Percentiles rank a stretch among this genome's conserved stretches.
These are phyloP conservation scores for Drosophila pallidifrons DNA, from an alignment of 1,140 invertebrate species.

Conservation along the genomic window DNA sequence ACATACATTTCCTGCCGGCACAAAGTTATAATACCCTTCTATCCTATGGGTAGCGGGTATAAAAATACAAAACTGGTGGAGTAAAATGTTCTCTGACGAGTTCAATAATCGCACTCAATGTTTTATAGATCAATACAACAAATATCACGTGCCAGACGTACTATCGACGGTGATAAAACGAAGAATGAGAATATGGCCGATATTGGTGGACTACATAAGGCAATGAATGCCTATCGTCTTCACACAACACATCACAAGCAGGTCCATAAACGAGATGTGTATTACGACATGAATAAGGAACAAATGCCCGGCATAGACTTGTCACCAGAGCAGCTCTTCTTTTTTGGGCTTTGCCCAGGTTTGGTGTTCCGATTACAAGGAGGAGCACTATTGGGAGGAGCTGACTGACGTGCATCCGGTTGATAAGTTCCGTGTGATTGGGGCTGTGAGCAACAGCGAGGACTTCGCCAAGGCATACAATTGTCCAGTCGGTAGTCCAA, in stretches of 20 bases:
- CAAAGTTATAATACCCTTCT: too few relatives aligned
- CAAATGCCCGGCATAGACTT: constrained; percentile 92
- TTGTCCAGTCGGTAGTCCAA: constrained; percentile 86
- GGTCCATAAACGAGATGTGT: constrained; percentile 35
- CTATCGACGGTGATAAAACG: constrained; percentile 87
- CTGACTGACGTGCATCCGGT: constrained; percentile 63
- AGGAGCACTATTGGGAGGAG: constrained; percentile 75
- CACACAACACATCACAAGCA: constrained; percentile 82
- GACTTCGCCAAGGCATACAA: constrained; percentile 88
- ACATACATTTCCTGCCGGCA: too few relatives aligned
- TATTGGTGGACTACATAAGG: constrained; percentile 95
- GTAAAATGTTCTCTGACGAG: too few relatives aligned
- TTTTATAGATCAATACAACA: constrained; percentile 90
- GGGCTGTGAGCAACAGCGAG: constrained; percentile 88
- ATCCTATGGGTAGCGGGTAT: too few relatives aligned
- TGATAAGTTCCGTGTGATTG: constrained; percentile 87
- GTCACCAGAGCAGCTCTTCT: constrained; percentile 94
- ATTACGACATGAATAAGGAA: constrained; percentile 85
- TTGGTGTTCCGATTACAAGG: constrained; percentile 74
- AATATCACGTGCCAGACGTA: constrained; percentile 78
- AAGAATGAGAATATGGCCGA: constrained; percentile 91
- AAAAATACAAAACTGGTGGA: constrained; percentile 80
- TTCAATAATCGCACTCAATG: constrained; percentile 87
- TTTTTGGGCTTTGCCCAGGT: constrained; percentile 95
- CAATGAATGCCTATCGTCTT: constrained; percentile 91